Evolutionary conservation across 1,140 invertebrate genomes (phyloP), one percentile per base, ranked within the genome.

Genomic region (Cataglyphis hispanica): DNA sequence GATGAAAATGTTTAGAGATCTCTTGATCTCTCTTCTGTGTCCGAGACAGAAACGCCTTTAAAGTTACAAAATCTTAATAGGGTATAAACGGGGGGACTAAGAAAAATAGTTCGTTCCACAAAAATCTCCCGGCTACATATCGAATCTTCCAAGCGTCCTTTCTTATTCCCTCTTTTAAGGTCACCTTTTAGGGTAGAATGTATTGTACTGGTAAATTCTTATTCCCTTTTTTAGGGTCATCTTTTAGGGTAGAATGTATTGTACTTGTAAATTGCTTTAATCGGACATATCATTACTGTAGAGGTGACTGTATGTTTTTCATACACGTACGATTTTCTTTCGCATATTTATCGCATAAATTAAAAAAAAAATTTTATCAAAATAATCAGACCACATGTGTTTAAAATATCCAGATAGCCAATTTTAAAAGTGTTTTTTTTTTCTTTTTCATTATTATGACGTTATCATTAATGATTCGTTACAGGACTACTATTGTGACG

Each of bases 31-130:
- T 63, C 61, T 87, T 87, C 86, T 74, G 60, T 60, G 85, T 87
- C 27, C 86, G 60, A 86, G 86, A 87, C 27, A 10, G 13, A 50
- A 16, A 10, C 27, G 13, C 3, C 40, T 66, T 66, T 78, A 77
- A 77, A 64, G 27, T 64, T 78, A 22, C 58, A 46, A 80, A 46
- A 10, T n/a, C 31, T 27, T 27, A 37, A 34, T 58, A n/a, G 27
- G 43, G 19, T 77, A 58, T 31, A 50, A 34, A 70, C 22, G 53
- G 46, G 46, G 22, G 40, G 53, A 77, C 84, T 56, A 86, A 86
- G 43, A 86, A 75, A 78, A 85, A 86, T 89, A 88, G 61, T 74
- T 83, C 40, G 53, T 37, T 27, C 25, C 40, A 78, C 75, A 64
- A 50, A 67, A 27, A 78, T 43, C 2, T 43, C 2, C 11, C 43